Evolutionary conservation across 2,797 vertebrate species (phyloP), one percentile per base, ranked within the genome.

Genomic region (Gadopsis marmoratus): DNA sequence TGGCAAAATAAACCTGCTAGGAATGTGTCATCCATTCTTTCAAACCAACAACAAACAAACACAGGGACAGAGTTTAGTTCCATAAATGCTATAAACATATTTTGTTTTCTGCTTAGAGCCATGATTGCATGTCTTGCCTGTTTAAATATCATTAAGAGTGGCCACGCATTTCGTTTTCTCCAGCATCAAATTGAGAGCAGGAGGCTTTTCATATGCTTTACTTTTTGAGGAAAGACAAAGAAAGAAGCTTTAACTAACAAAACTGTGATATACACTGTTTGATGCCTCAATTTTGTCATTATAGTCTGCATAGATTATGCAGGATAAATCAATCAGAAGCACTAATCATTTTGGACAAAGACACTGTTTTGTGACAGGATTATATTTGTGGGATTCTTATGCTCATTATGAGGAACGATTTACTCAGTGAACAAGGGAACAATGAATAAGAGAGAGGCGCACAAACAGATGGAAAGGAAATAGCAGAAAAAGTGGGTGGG

Each of bases 401-500:
- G 55, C 61, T 80, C 69, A 81, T 85, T 71, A 59, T 7, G 39
- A 75, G 47, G 48, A 72, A 76, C 10, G 54, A 77, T 85, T 86
- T 69, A 73, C 63, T 82, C 67, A 5, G 31, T 58, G 54, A 71
- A 86, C 54, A 76, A 65, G 66, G 62, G 47, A 50, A 60, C 71
- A 80, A 74, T 71, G 58, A 82, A 41, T 70, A 31, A 68, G 17
- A 55, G 41, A 66, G 82, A 47, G 47, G 78, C 23, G 48, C 45
- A 82, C 45, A 82, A 79, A 88, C 50, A 80, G 84, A 92, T 78
- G 78, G 63, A 85, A 56, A 78, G 66, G 39, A 84, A 86, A 80
- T 35, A 33, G 62, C 23, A 80, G 62, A 26, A 79, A 81, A 70
- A 70, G 37, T 31, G 43, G 75, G 79, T 67, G 76, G 81, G 67